A percentile compares a stretch with the other conserved stretches of the same genome.
Conservation (phyloP, 1,140 invertebrate species). For the Diorhabda sublineata region DNA sequence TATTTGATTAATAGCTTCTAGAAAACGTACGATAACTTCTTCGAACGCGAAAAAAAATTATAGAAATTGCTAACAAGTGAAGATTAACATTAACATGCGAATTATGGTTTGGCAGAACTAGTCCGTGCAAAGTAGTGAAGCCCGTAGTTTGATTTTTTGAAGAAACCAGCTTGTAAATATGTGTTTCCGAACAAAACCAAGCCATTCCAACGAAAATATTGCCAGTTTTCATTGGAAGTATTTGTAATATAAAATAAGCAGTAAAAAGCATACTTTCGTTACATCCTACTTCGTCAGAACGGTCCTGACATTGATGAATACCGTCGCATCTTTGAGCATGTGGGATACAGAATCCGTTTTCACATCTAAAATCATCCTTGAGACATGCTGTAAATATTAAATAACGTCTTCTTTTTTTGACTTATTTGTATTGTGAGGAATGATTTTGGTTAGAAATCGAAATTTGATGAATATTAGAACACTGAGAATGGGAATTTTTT, state of each 20-base stretch:
- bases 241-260: slow-evolving; percentile 4
- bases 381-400: slow-evolving; percentile 55
- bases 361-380: slow-evolving; percentile 56
- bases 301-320: slow-evolving; percentile 66
- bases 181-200: too few species aligned
- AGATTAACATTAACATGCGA: too few species aligned
- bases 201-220: background rate
- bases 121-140: too few species aligned
- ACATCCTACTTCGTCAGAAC: slow-evolving; percentile 62
- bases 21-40: too few species aligned
- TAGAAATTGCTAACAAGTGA: too few species aligned
- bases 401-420: background rate
- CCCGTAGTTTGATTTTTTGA: too few species aligned
- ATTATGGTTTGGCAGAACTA: too few species aligned
- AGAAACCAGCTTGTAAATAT: too few species aligned
- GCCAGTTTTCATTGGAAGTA: background rate
- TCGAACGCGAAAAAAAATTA: too few species aligned
- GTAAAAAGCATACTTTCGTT: slow-evolving; percentile 25
- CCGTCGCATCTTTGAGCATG: slow-evolving; percentile 68
- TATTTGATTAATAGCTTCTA: too few species aligned
- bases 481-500: background rate
- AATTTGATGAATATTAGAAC: slow-evolving; percentile 23
- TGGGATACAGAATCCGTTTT: slow-evolving; percentile 63
- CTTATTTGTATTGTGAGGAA: slow-evolving; percentile 7
- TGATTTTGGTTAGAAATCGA: slow-evolving; percentile 23